Evolutionary conservation across 2,797 vertebrate species (phyloP), one percentile per base, ranked within the genome.

Genomic region (Smutsia temminckii): DNA sequence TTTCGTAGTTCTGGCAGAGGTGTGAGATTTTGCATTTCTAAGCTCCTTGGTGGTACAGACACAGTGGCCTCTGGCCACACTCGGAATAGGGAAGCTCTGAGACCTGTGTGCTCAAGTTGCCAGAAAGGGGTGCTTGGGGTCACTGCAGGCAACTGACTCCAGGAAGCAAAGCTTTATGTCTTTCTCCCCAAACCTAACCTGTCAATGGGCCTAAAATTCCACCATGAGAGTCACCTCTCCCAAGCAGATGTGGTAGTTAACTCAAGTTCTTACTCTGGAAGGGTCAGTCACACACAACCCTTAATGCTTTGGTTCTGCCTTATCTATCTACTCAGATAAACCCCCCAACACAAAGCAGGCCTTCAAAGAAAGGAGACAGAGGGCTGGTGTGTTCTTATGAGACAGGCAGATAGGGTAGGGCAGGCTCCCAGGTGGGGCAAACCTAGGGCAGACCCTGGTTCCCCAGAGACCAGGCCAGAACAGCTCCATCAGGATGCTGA

Each of bases 21-120:
- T 49, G 69, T 46, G 51, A n/a, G 23, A 37, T 0, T 25, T 32
- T 14, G 17, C 1, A 2, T 81, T 87, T 57, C 68, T 55, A 20
- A 59, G 34, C 59, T 85, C 25, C 68, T 34, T 0, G 2, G 10
- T 37, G 37, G 37, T 2, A 1, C 16, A 0, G 46, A 46, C 5
- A 42, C 7, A 2, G 9, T 16, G 34, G 27, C 13, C 20, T 78
- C 85, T 4, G 14, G 13, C 11, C 0, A 0, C 32, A 17, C 32
- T 10, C 32, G 13, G 55, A 92, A 27, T 4, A 8, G 6, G 63
- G 57, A 32, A 40, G 20, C 11, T 13, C 69, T 37, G 69, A 74
- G 74, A 61, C 10, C 23, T 5, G 10, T 21, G 18, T 53, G n/a
- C 51, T 29, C 8, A 1, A 74, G 34, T n/a, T 25, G 6, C 23